These are phyloP conservation scores for Polyodon spathula DNA, from an alignment of 2,113 vertebrate species.

Conservation along the genomic window DNA sequence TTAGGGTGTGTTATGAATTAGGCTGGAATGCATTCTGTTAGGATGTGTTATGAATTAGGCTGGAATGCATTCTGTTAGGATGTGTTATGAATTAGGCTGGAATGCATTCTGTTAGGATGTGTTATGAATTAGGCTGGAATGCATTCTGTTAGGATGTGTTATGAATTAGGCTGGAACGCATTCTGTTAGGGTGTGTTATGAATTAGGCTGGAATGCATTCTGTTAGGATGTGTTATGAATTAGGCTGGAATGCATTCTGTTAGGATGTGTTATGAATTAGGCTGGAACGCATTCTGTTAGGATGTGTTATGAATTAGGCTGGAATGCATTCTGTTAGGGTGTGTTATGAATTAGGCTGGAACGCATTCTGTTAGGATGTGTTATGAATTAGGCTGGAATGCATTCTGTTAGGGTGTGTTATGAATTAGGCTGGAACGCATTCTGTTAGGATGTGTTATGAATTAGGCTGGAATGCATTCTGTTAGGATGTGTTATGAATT, in stretches of 20 bases:
- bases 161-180: background rate
- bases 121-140: conserved; percentile 4
- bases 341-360: conserved; percentile 1
- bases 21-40: too few relatives aligned
- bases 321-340: too few relatives aligned
- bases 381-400: conserved; percentile 1
- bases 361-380: background rate
- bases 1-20: conserved; percentile 5
- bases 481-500: background rate
- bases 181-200: background rate
- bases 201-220: conserved; percentile 3
- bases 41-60: background rate
- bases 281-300: background rate
- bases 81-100: conserved; percentile 3
- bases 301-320: conserved; percentile 5
- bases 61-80: background rate
- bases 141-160: background rate
- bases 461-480: background rate
- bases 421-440: conserved; percentile 3
- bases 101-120: too few relatives aligned
- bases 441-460: conserved; percentile 1
- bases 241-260: background rate
- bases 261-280: background rate
- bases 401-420: background rate
- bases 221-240: conserved; percentile 4